Conservation (phyloP, 2,888 invertebrate species). For the Netelia fuscicornis region DNA sequence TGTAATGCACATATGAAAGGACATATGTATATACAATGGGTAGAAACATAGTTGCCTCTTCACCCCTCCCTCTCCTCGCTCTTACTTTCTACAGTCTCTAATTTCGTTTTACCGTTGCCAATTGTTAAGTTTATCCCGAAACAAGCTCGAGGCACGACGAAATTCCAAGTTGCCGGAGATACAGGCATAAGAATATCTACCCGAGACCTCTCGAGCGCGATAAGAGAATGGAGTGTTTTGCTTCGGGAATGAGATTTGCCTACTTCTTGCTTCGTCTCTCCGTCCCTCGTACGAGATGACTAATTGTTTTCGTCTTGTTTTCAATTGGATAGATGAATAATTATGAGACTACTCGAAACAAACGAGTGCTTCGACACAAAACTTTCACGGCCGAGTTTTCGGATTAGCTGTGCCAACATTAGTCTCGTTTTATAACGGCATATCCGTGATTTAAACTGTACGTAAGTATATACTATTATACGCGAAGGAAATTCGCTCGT, state of each 20-base stretch:
- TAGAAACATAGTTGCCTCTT: conserved; percentile 9
- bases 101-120: conserved; percentile 63
- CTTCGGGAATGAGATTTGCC: conserved; percentile 13
- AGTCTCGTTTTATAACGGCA: background rate
- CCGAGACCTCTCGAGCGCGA: conserved; percentile 9
- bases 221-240: conserved; percentile 4
- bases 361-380: background rate
- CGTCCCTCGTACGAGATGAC: conserved; percentile 25
- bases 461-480: background rate
- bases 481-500: background rate
- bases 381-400: background rate
- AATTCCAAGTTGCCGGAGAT: conserved; percentile 54
- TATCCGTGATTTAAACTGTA: background rate
- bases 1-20: background rate
- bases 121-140: conserved; percentile 63
- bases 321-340: conserved; percentile 21
- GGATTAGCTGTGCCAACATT: background rate
- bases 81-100: conserved; percentile 52
- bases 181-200: conserved; percentile 34
- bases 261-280: background rate
- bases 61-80: conserved; percentile 36
- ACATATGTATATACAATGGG: background rate
- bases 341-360: conserved; percentile 29
- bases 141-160: conserved; percentile 48
- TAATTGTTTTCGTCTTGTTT: conserved; percentile 47